These are phyloP conservation scores for Rotaria socialis DNA, from an alignment of 2,888 invertebrate genomes.

Conservation along the genomic window DNA sequence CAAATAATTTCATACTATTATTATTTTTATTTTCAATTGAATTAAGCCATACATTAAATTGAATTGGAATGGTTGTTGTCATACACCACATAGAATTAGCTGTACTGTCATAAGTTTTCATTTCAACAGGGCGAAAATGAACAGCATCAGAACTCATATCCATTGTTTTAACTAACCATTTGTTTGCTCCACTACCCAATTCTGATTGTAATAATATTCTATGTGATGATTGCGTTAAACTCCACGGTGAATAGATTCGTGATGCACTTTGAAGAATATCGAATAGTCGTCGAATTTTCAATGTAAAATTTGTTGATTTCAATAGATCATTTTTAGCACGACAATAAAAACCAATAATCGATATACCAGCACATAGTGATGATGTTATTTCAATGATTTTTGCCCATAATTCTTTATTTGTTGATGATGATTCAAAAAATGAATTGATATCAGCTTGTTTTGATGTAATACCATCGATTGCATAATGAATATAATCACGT, in stretches of 20 bases:
- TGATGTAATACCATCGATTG: neutral
- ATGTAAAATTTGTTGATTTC: conserved; percentile 14
- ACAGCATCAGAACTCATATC: neutral
- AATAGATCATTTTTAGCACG: neutral
- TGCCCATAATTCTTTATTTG: conserved; percentile 31
- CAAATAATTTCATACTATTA: neutral
- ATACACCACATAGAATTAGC: neutral
- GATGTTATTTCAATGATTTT: conserved; percentile 30
- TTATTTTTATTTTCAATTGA: neutral
- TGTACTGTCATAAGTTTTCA: conserved; percentile 29
- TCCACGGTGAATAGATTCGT: neutral
- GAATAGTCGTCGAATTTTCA: conserved; percentile 25
- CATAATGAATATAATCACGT: conserved; percentile 27
- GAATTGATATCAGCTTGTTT: neutral
- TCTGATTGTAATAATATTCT: conserved; percentile 11
- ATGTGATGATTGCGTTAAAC: conserved; percentile 11
- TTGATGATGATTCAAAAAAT: neutral
- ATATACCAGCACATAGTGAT: conserved; percentile 6
- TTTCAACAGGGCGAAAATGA: conserved; percentile 22
- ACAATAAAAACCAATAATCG: conserved; percentile 33
- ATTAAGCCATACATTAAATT: neutral
- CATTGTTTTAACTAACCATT: conserved; percentile 27
- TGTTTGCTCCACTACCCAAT: neutral
- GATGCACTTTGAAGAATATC: conserved; percentile 6
- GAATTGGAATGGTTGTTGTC: conserved; percentile 8